Evolutionary conservation across 37 sponge, comb jelly and placozoan species (phyloP), one percentile per base, ranked within the genome.

Genomic region (Corticium candelabrum): DNA sequence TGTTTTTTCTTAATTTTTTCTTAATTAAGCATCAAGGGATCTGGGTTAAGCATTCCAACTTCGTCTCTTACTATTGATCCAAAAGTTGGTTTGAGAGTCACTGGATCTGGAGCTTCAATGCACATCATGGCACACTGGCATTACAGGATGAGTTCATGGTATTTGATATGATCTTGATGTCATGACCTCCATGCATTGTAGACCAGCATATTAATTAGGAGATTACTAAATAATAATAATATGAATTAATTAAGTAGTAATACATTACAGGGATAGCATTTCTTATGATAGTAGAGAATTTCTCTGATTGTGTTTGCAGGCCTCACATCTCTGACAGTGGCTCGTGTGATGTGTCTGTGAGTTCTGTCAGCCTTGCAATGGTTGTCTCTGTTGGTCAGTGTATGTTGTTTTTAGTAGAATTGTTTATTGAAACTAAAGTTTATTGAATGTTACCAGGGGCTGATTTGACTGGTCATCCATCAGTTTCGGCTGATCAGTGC

Each of bases 271-370:
- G n/a, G n/a, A n/a, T n/a, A n/a, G n/a, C n/a, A n/a, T n/a, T n/a
- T n/a, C n/a, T n/a, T n/a, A n/a, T n/a, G n/a, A n/a, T n/a, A n/a
- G n/a, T n/a, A n/a, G n/a, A n/a, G n/a, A n/a, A n/a, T n/a, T n/a
- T n/a, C n/a, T n/a, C 62, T 27, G 21, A 50, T 50, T 21, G 38
- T 38, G 29, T 40, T 31, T 85, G 7, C 37, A 90, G 91, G 80
- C 91, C 91, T 40, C 80, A 81, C 36, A 74, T 86, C 5, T 68
- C 74, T 76, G 93, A 89, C 83, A 76, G 81, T 84, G 93, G 93
- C 7, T 76, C 69, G 37, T 74, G 67, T 62, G 87, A 86, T 82
- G 72, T 92, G 0, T 85, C 85, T 39, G 85, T 71, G 38, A 71
- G 77, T 29, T 76, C 83, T 77, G 69, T 84, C 0, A 71, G 87